A percentile compares a stretch with the other conserved stretches of the same genome.
These are phyloP conservation scores for Ctenochaetus hawaiiensis DNA, from an alignment of 2,797 vertebrate species.

Conservation along the genomic window DNA sequence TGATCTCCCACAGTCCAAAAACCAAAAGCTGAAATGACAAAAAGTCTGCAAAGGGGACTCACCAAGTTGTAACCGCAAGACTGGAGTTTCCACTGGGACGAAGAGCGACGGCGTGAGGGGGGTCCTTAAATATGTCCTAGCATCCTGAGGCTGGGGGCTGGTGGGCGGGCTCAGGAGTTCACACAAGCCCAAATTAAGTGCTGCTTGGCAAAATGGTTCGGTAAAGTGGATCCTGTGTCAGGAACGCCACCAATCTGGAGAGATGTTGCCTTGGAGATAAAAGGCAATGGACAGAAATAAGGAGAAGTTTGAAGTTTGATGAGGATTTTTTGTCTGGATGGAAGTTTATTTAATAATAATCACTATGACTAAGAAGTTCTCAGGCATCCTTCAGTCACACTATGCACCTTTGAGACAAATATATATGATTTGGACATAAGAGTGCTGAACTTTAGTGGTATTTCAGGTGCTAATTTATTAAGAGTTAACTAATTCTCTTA, in stretches of 20 bases:
- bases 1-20: constrained; percentile 32
- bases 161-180: constrained; percentile 79
- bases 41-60: constrained; percentile 70
- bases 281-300: constrained; percentile 17
- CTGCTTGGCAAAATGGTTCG: constrained; percentile 76
- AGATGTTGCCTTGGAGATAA: constrained; percentile 61
- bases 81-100: constrained; percentile 87
- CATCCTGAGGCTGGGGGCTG: constrained; percentile 38
- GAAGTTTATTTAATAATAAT: not conserved
- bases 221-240: constrained; percentile 76
- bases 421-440: not conserved
- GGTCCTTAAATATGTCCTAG: constrained; percentile 84
- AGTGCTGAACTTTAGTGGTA: not conserved
- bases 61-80: constrained; percentile 84
- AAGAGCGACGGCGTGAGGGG: constrained; percentile 63
- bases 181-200: constrained; percentile 88
- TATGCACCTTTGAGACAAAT: not conserved
- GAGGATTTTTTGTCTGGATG: not conserved
- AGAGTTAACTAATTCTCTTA: not conserved
- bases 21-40: constrained; percentile 29
- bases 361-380: not conserved
- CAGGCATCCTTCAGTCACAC: not conserved
- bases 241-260: constrained; percentile 71
- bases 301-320: constrained; percentile 1
- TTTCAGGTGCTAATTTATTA: not conserved